Base-by-base conservation (phyloP, 1,140 invertebrate genomes). In the Panulirus ornatus region DNA sequence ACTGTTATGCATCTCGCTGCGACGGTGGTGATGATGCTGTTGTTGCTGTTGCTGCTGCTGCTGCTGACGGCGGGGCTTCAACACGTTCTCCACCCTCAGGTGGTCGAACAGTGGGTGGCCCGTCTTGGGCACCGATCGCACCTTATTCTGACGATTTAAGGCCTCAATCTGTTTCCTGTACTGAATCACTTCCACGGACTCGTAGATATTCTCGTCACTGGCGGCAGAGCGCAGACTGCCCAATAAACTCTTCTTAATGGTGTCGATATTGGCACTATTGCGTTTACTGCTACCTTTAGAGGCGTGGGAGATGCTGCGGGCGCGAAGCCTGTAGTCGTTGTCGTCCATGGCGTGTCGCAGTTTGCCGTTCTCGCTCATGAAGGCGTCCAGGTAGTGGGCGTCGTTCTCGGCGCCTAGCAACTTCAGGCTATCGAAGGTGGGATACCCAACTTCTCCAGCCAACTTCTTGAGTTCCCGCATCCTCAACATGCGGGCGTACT, bases 31-130 rank as follows among this genome's bases (percentile, higher is more conserved):
- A 22, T 88, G 38, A 16, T 82, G 63, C 8, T 54, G 58, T 14
- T 79, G 81, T 22, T 88, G 38, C 0, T 83, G 66, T 14, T 54
- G 22, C 3, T 36, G 19, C 19, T 58, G 38, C 8, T 38, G 54
- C 73, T 86, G 82, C 44, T 79, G 84, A 34, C 75, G 84, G 40
- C 58, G 78, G 30, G 78, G 84, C 42, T 84, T 91, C 79, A 92
- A 75, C 54, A 86, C 89, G 22, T 88, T 90, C 78, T 92, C 89
- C 42, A 91, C 89, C 22, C 91, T 42, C 16, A 92, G 85, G 75
- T 85, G 78, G 73, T 92, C 91, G 40, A 92, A 92, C 22, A 92
- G 85, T 11, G 91, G 91, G 79, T 92, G 91, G 36, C 91, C 91
- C 14, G 91, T 92, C 30, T 84, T 88, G n/a, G 86, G 85, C 44